phyloP scores from a whole-genome alignment of 2,888 invertebrate species.

The Drosophila pseudotalamancana region DNA sequence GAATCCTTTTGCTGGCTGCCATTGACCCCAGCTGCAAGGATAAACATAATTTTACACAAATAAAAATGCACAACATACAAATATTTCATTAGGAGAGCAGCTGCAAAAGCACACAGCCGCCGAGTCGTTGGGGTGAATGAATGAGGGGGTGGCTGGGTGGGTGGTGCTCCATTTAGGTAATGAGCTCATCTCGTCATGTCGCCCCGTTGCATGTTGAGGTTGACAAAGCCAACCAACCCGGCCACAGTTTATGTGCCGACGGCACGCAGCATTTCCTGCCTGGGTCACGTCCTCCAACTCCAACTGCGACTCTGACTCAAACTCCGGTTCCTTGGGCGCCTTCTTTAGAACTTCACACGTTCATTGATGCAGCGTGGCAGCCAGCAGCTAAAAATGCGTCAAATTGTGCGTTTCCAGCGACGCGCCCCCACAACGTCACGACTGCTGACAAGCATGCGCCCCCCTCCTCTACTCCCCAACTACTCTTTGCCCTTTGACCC shows the following conservation, averaged over 20 bases:
- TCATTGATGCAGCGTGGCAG: constrained; percentile 28
- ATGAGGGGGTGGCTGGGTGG: background rate
- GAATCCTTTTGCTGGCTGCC: constrained; percentile 35
- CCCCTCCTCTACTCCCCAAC: background rate
- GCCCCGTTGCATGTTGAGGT: constrained; percentile 51
- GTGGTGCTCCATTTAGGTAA: constrained; percentile 68
- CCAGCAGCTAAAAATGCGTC: constrained; percentile 60
- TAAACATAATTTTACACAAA: constrained; percentile 45
- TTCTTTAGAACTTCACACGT: constrained; percentile 49
- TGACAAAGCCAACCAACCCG: constrained; percentile 58
- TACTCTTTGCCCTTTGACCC: background rate
- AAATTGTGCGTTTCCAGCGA: constrained; percentile 74
- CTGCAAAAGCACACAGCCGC: constrained; percentile 38
- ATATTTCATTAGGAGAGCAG: constrained; percentile 62
- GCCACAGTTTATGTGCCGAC: constrained; percentile 50
- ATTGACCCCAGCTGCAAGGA: constrained; percentile 39
- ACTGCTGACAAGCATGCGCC: constrained; percentile 9
- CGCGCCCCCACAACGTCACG: constrained; percentile 57
- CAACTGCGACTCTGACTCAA: constrained; percentile 8
- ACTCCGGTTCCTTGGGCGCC: background rate
- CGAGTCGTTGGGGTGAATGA: too few relatives aligned
- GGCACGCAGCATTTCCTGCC: constrained; percentile 67
- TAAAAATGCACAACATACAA: constrained; percentile 65
- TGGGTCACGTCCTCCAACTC: constrained; percentile 38
- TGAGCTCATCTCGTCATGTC: constrained; percentile 72